phyloP scores from a whole-genome alignment of 2,113 vertebrate genomes.

The Tympanuchus pallidicinctus region DNA sequence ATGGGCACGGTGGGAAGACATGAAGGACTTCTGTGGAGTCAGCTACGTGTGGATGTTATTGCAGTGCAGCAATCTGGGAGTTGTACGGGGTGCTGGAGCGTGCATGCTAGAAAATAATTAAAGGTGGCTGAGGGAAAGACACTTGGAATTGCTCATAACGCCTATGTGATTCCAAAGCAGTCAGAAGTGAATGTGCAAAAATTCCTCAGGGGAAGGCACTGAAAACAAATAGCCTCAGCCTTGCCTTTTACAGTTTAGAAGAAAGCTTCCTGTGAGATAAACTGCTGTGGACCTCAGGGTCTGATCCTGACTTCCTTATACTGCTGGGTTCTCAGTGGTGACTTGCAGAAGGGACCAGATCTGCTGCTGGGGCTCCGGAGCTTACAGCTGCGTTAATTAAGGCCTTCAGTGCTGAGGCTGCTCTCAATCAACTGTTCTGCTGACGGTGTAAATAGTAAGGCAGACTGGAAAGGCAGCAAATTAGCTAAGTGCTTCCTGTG shows the following conservation, averaged over 20 bases:
- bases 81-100: not conserved
- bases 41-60: accelerated
- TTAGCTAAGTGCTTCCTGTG: not conserved
- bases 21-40: not conserved
- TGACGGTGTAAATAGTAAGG: not conserved
- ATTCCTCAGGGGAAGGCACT: not conserved
- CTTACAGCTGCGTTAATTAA: accelerated
- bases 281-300: accelerated
- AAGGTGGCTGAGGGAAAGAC: not conserved
- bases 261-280: constrained; percentile 28
- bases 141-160: not conserved
- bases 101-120: not conserved
- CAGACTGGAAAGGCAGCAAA: not conserved
- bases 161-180: accelerated
- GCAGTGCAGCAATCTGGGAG: not conserved
- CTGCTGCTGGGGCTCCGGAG: not conserved
- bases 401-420: accelerated
- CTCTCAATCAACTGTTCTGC: not conserved
- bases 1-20: not conserved
- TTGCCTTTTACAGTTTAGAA: not conserved
- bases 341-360: not conserved
- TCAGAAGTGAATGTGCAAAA: not conserved
- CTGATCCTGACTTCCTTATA: not conserved
- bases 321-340: not conserved
- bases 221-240: not conserved